phyloP scores from a whole-genome alignment of 2,113 vertebrate genomes.

The Mormoops blainvillei region DNA sequence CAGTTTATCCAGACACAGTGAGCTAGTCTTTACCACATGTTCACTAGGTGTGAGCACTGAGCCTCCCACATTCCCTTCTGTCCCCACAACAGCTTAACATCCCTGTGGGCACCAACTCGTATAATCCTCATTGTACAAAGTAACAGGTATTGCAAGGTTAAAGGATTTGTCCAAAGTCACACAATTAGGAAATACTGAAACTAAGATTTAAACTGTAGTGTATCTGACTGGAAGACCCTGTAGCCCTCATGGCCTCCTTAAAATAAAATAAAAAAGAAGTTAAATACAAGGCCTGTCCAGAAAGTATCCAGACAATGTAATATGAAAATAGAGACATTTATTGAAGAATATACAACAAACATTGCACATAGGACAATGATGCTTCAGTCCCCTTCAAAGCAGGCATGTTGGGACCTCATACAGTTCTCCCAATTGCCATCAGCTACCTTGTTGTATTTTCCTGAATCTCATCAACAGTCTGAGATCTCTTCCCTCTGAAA shows the following conservation, averaged over 20 bases:
- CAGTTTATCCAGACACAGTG: background rate
- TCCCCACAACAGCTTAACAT: background rate
- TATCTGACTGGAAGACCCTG: background rate
- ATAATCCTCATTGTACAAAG: background rate
- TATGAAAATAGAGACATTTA: no score
- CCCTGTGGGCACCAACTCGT: background rate
- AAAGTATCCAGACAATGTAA: no score
- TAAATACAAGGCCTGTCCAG: background rate
- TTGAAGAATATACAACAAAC: no score
- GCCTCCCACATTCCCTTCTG: background rate
- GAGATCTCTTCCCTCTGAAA: no score
- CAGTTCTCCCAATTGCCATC: no score
- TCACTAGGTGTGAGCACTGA: background rate
- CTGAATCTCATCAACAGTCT: no score
- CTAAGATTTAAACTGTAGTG: background rate
- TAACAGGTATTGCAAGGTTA: background rate
- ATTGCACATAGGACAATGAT: no score
- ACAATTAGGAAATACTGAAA: background rate
- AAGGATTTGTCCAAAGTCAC: background rate
- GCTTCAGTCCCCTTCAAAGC: no score
- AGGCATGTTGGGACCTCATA: no score
- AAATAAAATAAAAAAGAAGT: no score
- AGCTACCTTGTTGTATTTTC: no score
- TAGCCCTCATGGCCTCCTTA: background rate
- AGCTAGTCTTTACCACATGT: fast-evolving